A percentile compares a stretch with the other conserved stretches of the same genome.
Evolutionary conservation across 2,888 invertebrate species (phyloP).

Genomic region (Dicyrtoma fusca): DNA sequence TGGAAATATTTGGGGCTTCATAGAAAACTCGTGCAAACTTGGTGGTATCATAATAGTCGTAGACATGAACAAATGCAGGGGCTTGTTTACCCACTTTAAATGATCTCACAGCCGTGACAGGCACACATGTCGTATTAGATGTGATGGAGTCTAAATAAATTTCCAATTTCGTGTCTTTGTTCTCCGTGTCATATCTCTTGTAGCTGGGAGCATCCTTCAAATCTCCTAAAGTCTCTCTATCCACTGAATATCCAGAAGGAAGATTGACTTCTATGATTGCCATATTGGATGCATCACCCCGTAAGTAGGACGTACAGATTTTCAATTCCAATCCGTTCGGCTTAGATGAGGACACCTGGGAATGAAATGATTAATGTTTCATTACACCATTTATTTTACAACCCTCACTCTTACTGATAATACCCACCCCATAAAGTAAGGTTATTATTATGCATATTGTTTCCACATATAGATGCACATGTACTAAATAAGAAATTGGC

Average conservation of each 20-base stretch:
- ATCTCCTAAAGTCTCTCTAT: slow-evolving; percentile 62
- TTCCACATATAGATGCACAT: no score
- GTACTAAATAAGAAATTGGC: no score
- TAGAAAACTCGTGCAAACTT: slow-evolving; percentile 81
- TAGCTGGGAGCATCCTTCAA: slow-evolving; percentile 60
- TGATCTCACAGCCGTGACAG: slow-evolving; percentile 78
- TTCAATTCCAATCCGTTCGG: slow-evolving; percentile 7
- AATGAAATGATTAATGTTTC: no score
- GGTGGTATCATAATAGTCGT: slow-evolving; percentile 84
- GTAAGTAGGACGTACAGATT: slow-evolving; percentile 33
- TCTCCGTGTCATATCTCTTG: slow-evolving; percentile 71
- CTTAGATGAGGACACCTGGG: no score
- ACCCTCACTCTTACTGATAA: no score
- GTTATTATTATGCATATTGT: neutral
- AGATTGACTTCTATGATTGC: slow-evolving; percentile 85
- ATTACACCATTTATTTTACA: no score
- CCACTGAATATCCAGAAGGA: slow-evolving; percentile 88
- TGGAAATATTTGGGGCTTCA: slow-evolving; percentile 63
- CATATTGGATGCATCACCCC: slow-evolving; percentile 71
- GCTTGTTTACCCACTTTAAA: slow-evolving; percentile 83
- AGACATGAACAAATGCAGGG: slow-evolving; percentile 79
- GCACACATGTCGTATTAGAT: slow-evolving; percentile 73
- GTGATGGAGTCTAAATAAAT: slow-evolving; percentile 70
- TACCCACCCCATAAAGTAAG: no score
- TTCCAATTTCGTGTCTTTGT: slow-evolving; percentile 69